Conservation (phyloP, 1,140 invertebrate genomes). For the Cydia splendana region DNA sequence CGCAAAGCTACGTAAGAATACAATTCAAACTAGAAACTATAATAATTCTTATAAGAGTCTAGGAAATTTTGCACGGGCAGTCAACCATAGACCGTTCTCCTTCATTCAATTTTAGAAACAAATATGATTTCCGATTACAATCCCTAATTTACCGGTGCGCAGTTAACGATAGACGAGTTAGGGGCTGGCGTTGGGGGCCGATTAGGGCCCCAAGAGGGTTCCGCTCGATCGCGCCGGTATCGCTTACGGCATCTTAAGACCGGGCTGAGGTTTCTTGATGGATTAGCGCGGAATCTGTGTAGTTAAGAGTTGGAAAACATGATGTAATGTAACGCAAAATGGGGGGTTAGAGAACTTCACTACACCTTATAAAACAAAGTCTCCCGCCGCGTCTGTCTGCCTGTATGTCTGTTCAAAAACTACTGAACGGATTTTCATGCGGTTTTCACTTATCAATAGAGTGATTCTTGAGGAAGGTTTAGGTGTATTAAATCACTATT, state of each 20-base stretch:
- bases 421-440: too few species aligned
- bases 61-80: neutral
- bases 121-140: conserved; percentile 17
- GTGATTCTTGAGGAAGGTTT: too few species aligned
- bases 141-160: conserved; percentile 8
- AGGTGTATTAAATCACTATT: too few species aligned
- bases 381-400: too few species aligned
- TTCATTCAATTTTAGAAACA: conserved; percentile 3
- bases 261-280: conserved; percentile 1
- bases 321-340: neutral
- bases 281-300: neutral
- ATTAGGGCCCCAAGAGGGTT: conserved; percentile 12
- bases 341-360: too few species aligned
- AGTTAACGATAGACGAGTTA: conserved; percentile 7
- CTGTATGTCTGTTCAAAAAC: too few species aligned
- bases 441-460: too few species aligned
- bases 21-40: too few species aligned
- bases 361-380: too few species aligned
- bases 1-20: too few species aligned
- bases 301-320: neutral
- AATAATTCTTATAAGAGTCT: neutral
- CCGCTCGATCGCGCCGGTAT: conserved; percentile 5
- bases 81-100: neutral
- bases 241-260: conserved; percentile 7
- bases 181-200: neutral